Evolutionary conservation across 2,113 vertebrate species (phyloP).

Genomic region (Grammomys dolichurus): DNA sequence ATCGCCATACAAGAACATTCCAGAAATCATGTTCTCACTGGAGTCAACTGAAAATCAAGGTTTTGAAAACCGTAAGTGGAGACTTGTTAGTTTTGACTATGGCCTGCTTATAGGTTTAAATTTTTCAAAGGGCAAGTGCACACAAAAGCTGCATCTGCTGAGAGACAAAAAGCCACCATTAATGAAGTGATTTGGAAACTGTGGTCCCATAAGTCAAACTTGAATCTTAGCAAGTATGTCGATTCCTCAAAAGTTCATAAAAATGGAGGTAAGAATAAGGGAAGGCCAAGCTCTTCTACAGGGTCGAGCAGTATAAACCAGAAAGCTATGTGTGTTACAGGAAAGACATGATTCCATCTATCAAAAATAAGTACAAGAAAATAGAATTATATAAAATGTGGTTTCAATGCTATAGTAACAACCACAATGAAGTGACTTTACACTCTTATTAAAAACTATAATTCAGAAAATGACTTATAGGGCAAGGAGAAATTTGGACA

Average conservation of each 20-base stretch:
- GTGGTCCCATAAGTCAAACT: background rate
- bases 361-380: background rate
- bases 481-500: background rate
- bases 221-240: background rate
- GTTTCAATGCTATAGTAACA: background rate
- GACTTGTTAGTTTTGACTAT: background rate
- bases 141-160: background rate
- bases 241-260: background rate
- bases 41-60: background rate
- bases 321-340: rapidly evolving
- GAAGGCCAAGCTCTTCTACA: background rate
- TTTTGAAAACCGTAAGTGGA: background rate
- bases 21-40: conserved; percentile 56
- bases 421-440: background rate
- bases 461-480: background rate
- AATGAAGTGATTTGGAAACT: background rate
- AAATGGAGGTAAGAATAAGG: background rate
- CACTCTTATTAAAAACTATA: background rate
- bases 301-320: background rate
- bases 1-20: conserved; percentile 8
- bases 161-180: background rate
- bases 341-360: background rate
- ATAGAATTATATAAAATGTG: background rate
- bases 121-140: background rate
- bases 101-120: background rate